These are phyloP conservation scores for Eugnorisma glareosa DNA, from an alignment of 2,888 invertebrate species.

Conservation along the genomic window DNA sequence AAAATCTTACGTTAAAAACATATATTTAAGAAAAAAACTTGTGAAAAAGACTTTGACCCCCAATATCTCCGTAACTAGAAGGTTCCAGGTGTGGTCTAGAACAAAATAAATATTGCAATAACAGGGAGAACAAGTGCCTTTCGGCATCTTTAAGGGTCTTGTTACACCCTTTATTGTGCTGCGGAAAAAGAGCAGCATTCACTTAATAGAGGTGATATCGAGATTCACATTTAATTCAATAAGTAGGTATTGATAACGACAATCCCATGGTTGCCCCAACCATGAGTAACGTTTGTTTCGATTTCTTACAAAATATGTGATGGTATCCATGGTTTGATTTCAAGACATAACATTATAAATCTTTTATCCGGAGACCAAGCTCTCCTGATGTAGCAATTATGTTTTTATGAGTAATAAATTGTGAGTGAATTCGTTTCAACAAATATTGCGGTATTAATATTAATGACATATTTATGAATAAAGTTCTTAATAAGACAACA, in stretches of 20 bases:
- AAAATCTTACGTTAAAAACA: neutral
- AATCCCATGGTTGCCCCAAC: too few relatives aligned
- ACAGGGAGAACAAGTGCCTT: neutral
- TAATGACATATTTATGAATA: neutral
- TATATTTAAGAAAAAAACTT: neutral
- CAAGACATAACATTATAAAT: too few relatives aligned
- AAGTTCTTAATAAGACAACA: neutral
- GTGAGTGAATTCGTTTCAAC: neutral
- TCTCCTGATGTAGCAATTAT: neutral
- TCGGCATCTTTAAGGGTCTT: neutral
- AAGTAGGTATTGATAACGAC: too few relatives aligned
- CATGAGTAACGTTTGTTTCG: too few relatives aligned
- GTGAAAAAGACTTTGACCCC: neutral
- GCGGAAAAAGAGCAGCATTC: constrained; percentile 6
- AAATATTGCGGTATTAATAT: neutral
- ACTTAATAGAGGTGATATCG: neutral
- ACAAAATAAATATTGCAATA: neutral
- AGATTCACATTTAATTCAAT: neutral
- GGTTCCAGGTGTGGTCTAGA: neutral
- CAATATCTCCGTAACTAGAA: neutral
- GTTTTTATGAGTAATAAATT: constrained; percentile 8
- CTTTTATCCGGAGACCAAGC: neutral
- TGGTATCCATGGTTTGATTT: too few relatives aligned
- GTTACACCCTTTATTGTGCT: neutral
- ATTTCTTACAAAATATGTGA: too few relatives aligned